Evolutionary conservation across 2,797 vertebrate species (phyloP), one percentile per base, ranked within the genome.

Genomic region (Hypotaenidia okinawae): DNA sequence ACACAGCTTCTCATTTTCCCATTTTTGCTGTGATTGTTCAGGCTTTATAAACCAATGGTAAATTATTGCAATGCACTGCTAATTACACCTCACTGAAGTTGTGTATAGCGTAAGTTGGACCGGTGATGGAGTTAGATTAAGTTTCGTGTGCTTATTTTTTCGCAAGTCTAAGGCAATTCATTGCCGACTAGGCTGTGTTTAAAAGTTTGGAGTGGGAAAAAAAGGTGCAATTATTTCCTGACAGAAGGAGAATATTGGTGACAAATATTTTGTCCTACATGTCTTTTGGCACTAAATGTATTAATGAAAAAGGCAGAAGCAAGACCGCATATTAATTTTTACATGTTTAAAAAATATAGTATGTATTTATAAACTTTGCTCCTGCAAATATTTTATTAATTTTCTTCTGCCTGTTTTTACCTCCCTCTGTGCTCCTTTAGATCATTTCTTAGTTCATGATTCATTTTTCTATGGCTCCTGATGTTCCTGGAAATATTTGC

Each of bases 31-130:
- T 69, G 91, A 87, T 96, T 95, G 88, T 97, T 97, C 80, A 90
- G 82, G 84, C 90, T 96, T 97, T 95, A 97, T 81, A 96, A 97
- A 91, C 87, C 82, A 96, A 94, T 95, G 97, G 97, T 97, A 97
- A 97, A 97, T 98, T 96, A 94, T 93, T 95, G 85, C 92, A 87
- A 95, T 95, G 80, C 82, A 64, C 94, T 95, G 86, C 96, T 98
- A 98, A 98, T 98, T 98, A 94, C 95, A 96, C 91, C 87, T 91
- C 86, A 78, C 87, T 89, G 67, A 96, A 95, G 80, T 91, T 96
- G 86, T 95, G 67, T 95, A 85, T 25, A 28, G 89, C 93, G 93
- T 94, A 97, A 97, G 96, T 97, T 97, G 77, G 80, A 78, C 57
- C 69, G 30, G 5, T 21, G 45, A 93, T 93, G 92, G 54, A 96